Evolutionary conservation across 2,113 vertebrate genomes (phyloP), one percentile per base, ranked within the genome.

Genomic region (Galeopterus variegatus): DNA sequence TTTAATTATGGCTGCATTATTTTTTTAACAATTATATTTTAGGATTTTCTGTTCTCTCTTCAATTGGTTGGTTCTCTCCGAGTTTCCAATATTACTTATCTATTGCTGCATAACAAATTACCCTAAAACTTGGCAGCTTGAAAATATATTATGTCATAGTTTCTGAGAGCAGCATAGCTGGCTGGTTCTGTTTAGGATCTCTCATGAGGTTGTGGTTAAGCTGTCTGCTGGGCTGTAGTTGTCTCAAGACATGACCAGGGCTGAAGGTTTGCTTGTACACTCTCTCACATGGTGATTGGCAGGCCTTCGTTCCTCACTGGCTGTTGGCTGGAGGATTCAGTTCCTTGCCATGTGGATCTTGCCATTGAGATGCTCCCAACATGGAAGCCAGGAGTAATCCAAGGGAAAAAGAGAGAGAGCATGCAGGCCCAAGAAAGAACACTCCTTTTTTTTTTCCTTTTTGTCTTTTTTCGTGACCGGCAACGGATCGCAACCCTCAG

Each of bases 1-100:
- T 97, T 94, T 81, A 88, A 70, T 75, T 70, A 15, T 67, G 72
- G 56, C 45, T 75, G 36, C 54, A 65, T 79, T 77, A 90, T 86
- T 89, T 45, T 67, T 14, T 0, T 18, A 76, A 88, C 12, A 19
- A 8, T 77, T 88, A 6, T 79, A 24, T 56, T 83, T 94, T 50
- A 89, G 60, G 26, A 56, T 76, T 82, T 82, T 86, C 88, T 85
- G 36, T 19, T 72, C 41, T 83, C 6, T 88, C 56, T 73, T 93
- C 41, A 79, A 14, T 79, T 75, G 84, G 41, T 56, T 87, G 8
- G 26, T 56, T 77, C 45, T 96, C 67, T 80, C 50, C 9, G 48
- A 31, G 12, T 13, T 70, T 89, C 52, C 54, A 36, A 7, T 82
- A 60, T 28, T 77, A 36, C 36, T 73, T 86, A 65, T 36, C 48